These are phyloP conservation scores for Heliopora coerulea DNA, from an alignment of 92 coral and sea anemone species.

Conservation along the genomic window DNA sequence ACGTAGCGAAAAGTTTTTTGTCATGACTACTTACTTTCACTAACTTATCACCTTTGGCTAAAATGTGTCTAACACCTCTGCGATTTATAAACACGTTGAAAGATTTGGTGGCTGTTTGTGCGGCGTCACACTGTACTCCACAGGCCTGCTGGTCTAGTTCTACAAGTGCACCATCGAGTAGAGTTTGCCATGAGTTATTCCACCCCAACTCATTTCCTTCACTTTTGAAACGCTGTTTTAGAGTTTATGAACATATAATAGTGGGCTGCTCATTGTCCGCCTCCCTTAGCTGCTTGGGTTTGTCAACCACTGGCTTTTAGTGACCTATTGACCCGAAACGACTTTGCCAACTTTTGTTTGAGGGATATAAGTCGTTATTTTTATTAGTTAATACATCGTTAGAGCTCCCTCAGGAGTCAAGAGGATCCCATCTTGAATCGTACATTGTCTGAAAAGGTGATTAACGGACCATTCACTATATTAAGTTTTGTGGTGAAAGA, in stretches of 20 bases:
- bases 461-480: neutral
- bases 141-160: too few relatives aligned
- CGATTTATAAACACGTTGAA: conserved; percentile 3
- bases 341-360: neutral
- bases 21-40: too few relatives aligned
- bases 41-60: neutral
- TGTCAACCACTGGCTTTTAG: neutral
- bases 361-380: neutral
- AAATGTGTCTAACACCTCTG: neutral
- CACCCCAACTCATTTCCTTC: too few relatives aligned
- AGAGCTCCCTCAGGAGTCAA: neutral
- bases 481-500: neutral
- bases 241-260: neutral
- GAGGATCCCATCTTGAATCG: neutral
- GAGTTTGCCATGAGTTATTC: neutral
- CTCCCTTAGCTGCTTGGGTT: neutral
- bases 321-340: neutral
- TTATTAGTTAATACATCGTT: neutral
- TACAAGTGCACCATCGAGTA: neutral
- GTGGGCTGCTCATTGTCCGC: too few relatives aligned
- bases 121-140: neutral
- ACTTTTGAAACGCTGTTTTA: neutral
- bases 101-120: conserved; percentile 4
- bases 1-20: too few relatives aligned
- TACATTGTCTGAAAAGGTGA: neutral